Base-by-base conservation (phyloP, 2,888 invertebrate genomes). In the Eubasilissa splendida region DNA sequence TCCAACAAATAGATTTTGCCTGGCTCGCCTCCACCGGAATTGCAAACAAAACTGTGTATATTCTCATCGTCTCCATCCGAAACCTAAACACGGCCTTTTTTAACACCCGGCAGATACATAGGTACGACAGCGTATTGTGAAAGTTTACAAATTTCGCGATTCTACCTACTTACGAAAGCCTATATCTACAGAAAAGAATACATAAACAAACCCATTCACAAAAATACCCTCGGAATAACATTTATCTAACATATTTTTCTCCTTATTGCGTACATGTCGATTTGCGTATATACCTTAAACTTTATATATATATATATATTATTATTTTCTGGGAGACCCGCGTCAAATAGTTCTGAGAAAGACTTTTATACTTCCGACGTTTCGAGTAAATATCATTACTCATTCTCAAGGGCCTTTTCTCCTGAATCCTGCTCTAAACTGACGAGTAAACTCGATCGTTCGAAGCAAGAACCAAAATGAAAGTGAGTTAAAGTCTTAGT, bases 1-100 rank as follows among this genome's bases (percentile, higher is more conserved):
- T 78, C 59, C 80, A 52, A 76, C 66, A 76, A 80, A 80, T 71
- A 70, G 76, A 70, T 70, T 76, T 80, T 50, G 80, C 42, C 76
- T 71, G 42, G 53, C 31, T 54, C 54, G n/a, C 52, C 63, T 52
- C 14, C 31, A 14, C 42, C 70, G 58, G 56, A 77, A 77, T 70
- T 56, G 77, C 70, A 70, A 77, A 58, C 70, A 53, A 77, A 70
- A 50, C 50, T 56, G 11, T 4, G 14, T 22, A 76, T 66, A 54
- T 65, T 66, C 66, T 42, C 66, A 74, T 59, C 74, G 74, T 59
- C 59, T 74, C 58, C 33, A 59, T 74, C 74, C 52, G 74, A 59
- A 74, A 74, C 58, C 14, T 50, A 74, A 74, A 74, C 74, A 59
- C 33, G 58, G 22, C 4, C 31, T 22, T 71, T 71, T 71, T 71